Evolutionary conservation across 2,797 vertebrate genomes (phyloP), one percentile per base, ranked within the genome.

Genomic region (Acropternis orthonyx): DNA sequence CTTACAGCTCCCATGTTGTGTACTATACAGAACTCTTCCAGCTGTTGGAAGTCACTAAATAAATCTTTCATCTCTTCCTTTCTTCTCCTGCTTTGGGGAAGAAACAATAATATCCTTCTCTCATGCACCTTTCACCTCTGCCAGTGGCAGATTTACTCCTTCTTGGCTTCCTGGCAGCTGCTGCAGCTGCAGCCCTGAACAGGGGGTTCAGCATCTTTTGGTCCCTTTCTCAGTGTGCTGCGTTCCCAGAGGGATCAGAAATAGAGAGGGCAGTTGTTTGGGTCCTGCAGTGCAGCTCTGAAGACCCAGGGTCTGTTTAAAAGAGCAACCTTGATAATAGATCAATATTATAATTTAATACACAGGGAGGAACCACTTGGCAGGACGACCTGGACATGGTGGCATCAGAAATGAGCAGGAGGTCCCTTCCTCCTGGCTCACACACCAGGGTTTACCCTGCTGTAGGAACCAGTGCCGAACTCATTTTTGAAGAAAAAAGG

Each of bases 91-190:
- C 68, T 43, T 23, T 66, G 65, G 37, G 39, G 28, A 51, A 51
- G 76, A 44, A 93, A 91, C 84, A 95, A 85, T 36, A 14, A 0
- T 5, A 49, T 39, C 79, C 85, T 93, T 94, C 81, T 95, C 79
- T 92, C 5, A 0, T 58, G 68, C 55, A 55, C 80, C 80, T 74
- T 65, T 95, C 89, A 88, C 85, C 88, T 87, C 91, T 3, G 19
- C 49, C 41, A 55, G 36, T 88, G 92, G 52, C 95, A 96, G 95
- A 95, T 95, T 96, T 95, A 92, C 91, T 96, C 72, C 75, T 77
- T 52, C 62, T 26, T 59, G 79, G 74, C 92, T 87, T 96, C 86
- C 95, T 94, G 86, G 88, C 87, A 92, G 95, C 95, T 95, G 95
- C 87, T 68, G 92, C 92, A 94, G 91, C 91, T 94, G 92, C 89